Percentiles rank a stretch among this genome's conserved stretches.
phyloP scores from a whole-genome alignment of 2,113 vertebrate genomes.

The Coturnix japonica region DNA sequence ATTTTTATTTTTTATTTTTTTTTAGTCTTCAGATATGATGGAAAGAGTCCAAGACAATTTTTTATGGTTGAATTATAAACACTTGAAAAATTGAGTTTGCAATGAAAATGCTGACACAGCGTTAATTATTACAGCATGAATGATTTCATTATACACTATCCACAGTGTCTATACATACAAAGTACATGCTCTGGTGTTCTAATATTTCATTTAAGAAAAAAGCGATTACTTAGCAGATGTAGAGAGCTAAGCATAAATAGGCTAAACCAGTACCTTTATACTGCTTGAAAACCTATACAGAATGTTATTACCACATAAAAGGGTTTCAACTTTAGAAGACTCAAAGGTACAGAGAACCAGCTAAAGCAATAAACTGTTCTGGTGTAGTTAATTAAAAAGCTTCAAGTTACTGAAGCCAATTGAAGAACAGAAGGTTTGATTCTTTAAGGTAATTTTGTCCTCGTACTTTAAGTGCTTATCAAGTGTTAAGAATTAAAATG shows the following conservation, averaged over 20 bases:
- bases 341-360: slow-evolving; percentile 66
- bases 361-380: slow-evolving; percentile 73
- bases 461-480: slow-evolving; percentile 70
- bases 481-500: slow-evolving; percentile 73
- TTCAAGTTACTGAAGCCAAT: slow-evolving; percentile 66
- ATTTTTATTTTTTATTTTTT: not conserved
- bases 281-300: slow-evolving; percentile 58
- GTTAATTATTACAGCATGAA: slow-evolving; percentile 69
- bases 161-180: slow-evolving; percentile 44
- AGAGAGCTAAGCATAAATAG: slow-evolving; percentile 51
- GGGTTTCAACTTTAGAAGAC: slow-evolving; percentile 62
- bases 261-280: slow-evolving; percentile 48
- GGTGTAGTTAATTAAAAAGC: slow-evolving; percentile 77
- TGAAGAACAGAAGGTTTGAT: slow-evolving; percentile 71
- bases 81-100: slow-evolving; percentile 55
- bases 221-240: slow-evolving; percentile 69
- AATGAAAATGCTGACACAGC: slow-evolving; percentile 65
- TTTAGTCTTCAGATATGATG: slow-evolving; percentile 32
- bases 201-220: slow-evolving; percentile 68
- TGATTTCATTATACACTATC: slow-evolving; percentile 66
- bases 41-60: slow-evolving; percentile 53
- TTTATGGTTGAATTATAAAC: slow-evolving; percentile 63
- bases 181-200: slow-evolving; percentile 39
- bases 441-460: slow-evolving; percentile 71
- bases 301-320: slow-evolving; percentile 72